Percentiles rank a stretch among this genome's conserved stretches.
Conservation (phyloP, 2,113 vertebrate genomes). For the Myocastor coypus region DNA sequence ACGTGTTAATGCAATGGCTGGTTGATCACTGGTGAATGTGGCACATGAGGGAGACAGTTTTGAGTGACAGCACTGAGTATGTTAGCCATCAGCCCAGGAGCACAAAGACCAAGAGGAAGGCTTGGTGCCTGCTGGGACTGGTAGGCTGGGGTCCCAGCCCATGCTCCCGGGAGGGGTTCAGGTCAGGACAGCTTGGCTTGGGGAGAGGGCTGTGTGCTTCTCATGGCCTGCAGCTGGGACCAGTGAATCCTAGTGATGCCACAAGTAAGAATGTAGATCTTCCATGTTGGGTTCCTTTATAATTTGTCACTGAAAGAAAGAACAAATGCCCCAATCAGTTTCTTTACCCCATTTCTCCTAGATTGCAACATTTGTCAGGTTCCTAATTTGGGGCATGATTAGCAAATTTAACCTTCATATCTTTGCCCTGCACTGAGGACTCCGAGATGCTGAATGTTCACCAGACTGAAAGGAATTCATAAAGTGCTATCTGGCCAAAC, state of each 20-base stretch:
- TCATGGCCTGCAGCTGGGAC: too few relatives aligned
- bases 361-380: constrained; percentile 65
- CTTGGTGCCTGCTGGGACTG: neutral
- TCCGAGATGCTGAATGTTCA: constrained; percentile 62
- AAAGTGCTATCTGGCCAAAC: constrained; percentile 79
- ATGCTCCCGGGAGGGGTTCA: neutral
- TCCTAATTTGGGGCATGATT: constrained; percentile 63
- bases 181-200: neutral
- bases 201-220: neutral
- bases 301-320: constrained; percentile 36
- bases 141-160: neutral
- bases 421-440: constrained; percentile 61
- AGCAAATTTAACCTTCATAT: constrained; percentile 57
- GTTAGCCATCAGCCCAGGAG: neutral
- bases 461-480: constrained; percentile 73
- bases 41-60: neutral
- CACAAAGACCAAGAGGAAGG: neutral
- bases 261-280: neutral
- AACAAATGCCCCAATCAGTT: constrained; percentile 21
- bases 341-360: constrained; percentile 71
- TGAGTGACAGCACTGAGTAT: neutral
- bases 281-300: constrained; percentile 35
- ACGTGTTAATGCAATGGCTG: neutral
- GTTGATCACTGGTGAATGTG: neutral
- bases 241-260: neutral